These are phyloP conservation scores for Pandemis corylana DNA, from an alignment of 2,888 invertebrate species.

Conservation along the genomic window DNA sequence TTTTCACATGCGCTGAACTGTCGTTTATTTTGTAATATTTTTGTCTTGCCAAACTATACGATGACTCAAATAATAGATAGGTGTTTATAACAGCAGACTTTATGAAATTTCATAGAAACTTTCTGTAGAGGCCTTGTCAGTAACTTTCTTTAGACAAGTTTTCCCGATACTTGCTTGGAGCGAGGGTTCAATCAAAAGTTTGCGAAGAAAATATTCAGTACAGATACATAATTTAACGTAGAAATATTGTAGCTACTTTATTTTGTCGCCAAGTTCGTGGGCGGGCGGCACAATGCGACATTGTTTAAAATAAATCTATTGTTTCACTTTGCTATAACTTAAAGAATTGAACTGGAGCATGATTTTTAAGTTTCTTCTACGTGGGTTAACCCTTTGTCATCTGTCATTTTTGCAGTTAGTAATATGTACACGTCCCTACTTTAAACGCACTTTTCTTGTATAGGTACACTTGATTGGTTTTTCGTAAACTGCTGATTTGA, in stretches of 20 bases:
- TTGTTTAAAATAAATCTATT: conserved; percentile 4
- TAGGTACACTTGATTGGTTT: no score
- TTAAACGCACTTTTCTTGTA: no score
- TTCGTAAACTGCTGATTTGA: no score
- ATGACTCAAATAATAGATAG: conserved; percentile 41
- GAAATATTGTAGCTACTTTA: conserved; percentile 37
- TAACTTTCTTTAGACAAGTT: conserved; percentile 65
- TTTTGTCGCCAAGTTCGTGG: conserved; percentile 11
- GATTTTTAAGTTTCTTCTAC: not conserved
- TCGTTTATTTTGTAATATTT: not conserved
- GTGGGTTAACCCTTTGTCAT: no score
- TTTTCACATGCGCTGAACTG: not conserved
- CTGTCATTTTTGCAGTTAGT: no score
- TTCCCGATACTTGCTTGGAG: conserved; percentile 45
- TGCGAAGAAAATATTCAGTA: conserved; percentile 42
- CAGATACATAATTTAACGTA: conserved; percentile 40
- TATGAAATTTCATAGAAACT: conserved; percentile 54
- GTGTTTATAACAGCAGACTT: conserved; percentile 53
- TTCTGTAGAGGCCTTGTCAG: conserved; percentile 53
- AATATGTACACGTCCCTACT: no score
- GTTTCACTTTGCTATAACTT: not conserved
- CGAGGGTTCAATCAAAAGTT: conserved; percentile 54
- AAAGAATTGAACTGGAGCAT: not conserved
- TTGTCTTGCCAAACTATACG: not conserved
- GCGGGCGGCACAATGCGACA: not conserved